Evolutionary conservation across 2,888 invertebrate species (phyloP).

Genomic region (Podabrus alpinus): DNA sequence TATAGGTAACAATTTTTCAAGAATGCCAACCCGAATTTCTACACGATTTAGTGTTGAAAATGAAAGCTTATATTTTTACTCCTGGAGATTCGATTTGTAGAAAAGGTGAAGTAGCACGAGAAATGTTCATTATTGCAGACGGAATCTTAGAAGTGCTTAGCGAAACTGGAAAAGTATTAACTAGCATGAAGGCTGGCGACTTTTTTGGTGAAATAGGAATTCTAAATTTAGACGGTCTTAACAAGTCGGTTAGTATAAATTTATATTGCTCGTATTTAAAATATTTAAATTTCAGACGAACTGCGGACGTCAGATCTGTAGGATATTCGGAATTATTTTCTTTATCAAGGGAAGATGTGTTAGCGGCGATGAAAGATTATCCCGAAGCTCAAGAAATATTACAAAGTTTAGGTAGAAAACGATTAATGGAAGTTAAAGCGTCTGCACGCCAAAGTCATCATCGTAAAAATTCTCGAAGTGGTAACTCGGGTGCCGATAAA

Average conservation of each 20-base stretch:
- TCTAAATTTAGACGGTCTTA: slow-evolving; percentile 90
- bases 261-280: slow-evolving; percentile 4
- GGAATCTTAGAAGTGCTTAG: slow-evolving; percentile 95
- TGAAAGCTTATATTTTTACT: slow-evolving; percentile 98
- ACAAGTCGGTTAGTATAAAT: slow-evolving; percentile 71
- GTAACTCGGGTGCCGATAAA: slow-evolving; percentile 54
- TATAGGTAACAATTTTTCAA: slow-evolving; percentile 92
- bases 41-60: slow-evolving; percentile 94
- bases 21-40: slow-evolving; percentile 98
- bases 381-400: slow-evolving; percentile 94
- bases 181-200: slow-evolving; percentile 96
- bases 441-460: slow-evolving; percentile 50
- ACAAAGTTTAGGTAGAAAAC: slow-evolving; percentile 84
- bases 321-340: slow-evolving; percentile 96
- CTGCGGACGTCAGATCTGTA: slow-evolving; percentile 94
- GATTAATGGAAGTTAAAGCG: slow-evolving; percentile 79
- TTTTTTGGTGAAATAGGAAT: slow-evolving; percentile 98
- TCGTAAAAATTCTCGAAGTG: slow-evolving; percentile 32
- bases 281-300: slow-evolving; percentile 66
- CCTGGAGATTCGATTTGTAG: slow-evolving; percentile 96
- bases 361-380: slow-evolving; percentile 95
- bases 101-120: slow-evolving; percentile 86
- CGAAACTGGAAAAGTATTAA: slow-evolving; percentile 88
- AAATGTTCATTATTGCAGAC: slow-evolving; percentile 98
- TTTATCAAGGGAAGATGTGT: slow-evolving; percentile 89